Percentiles rank a stretch among this genome's conserved stretches.
These are phyloP conservation scores for Pyrocoelia pectoralis DNA, from an alignment of 2,888 invertebrate genomes.

Conservation along the genomic window DNA sequence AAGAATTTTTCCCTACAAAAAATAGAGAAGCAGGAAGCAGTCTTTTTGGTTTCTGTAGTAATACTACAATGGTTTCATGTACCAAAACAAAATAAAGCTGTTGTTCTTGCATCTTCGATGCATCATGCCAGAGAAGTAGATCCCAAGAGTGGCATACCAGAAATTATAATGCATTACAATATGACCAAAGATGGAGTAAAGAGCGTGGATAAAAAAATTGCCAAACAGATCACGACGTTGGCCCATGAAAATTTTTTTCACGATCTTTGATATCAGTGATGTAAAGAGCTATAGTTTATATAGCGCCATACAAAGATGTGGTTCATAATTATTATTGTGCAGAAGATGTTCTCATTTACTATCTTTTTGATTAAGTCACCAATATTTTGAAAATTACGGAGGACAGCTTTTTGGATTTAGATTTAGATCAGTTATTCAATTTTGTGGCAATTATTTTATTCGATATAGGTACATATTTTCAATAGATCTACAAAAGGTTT, in stretches of 20 bases:
- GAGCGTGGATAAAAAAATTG: background rate
- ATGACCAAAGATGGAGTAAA: background rate
- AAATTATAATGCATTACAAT: background rate
- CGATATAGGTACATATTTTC: too few relatives aligned
- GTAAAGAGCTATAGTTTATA: too few relatives aligned
- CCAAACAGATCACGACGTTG: background rate
- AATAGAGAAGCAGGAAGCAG: background rate
- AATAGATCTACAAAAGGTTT: too few relatives aligned
- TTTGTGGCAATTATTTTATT: too few relatives aligned
- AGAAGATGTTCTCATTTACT: too few relatives aligned
- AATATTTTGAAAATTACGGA: too few relatives aligned
- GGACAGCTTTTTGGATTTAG: too few relatives aligned
- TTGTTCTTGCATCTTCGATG: background rate
- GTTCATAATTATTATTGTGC: too few relatives aligned
- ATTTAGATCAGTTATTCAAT: too few relatives aligned
- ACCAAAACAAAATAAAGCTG: slow-evolving; percentile 6
- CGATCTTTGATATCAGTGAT: too few relatives aligned
- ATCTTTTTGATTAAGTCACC: too few relatives aligned
- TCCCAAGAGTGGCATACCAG: background rate
- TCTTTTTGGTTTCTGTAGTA: slow-evolving; percentile 6
- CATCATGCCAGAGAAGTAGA: background rate
- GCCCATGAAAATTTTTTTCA: background rate
- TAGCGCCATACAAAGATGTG: too few relatives aligned
- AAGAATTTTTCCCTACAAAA: background rate
- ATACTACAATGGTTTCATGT: slow-evolving; percentile 3